phyloP scores from a whole-genome alignment of 1,140 invertebrate species.

The Vanessa tameamea region DNA sequence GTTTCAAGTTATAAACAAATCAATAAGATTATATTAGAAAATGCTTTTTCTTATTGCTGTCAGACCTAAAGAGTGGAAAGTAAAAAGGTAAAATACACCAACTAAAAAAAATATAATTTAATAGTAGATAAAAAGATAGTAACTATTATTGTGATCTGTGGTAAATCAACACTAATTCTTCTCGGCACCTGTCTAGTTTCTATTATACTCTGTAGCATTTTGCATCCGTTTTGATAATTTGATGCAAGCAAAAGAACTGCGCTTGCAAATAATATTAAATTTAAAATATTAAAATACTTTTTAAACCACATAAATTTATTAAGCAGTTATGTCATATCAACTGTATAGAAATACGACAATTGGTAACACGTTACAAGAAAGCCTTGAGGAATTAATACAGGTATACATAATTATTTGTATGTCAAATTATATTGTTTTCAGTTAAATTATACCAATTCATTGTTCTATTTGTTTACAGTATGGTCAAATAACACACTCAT shows the following conservation, averaged over 20 bases:
- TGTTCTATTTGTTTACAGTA: constrained; percentile 85
- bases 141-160: too few relatives aligned
- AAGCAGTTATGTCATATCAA: constrained; percentile 92
- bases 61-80: too few relatives aligned
- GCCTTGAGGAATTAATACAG: constrained; percentile 80
- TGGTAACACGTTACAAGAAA: constrained; percentile 97
- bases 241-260: neutral
- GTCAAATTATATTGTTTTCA: neutral
- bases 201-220: neutral
- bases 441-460: neutral
- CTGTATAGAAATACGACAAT: constrained; percentile 98
- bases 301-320: neutral
- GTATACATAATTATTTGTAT: constrained; percentile 44
- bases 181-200: too few relatives aligned
- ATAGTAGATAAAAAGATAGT: too few relatives aligned
- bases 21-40: too few relatives aligned
- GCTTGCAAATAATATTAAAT: constrained; percentile 1
- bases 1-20: too few relatives aligned
- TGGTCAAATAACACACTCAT: constrained; percentile 95
- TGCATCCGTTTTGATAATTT: constrained; percentile 6
- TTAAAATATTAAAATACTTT: neutral
- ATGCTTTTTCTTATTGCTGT: too few relatives aligned
- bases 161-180: too few relatives aligned
- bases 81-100: too few relatives aligned
- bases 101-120: too few relatives aligned